Conservation (phyloP, 2,797 vertebrate genomes). For the Pipistrellus kuhlii region DNA sequence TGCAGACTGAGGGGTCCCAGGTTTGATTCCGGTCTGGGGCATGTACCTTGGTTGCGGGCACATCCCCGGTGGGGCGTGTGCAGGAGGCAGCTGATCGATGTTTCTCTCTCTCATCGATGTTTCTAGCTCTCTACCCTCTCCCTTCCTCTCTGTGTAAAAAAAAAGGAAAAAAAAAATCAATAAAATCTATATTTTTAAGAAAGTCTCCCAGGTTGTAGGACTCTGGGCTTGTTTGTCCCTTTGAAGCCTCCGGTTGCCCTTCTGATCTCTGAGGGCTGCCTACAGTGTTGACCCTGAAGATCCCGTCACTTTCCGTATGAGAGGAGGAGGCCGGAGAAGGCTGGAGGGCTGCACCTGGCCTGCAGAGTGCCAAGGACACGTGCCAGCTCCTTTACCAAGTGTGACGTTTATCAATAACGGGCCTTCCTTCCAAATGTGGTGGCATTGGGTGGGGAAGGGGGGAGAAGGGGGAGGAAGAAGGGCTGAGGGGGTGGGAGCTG, state of each 20-base stretch:
- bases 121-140: too few relatives aligned
- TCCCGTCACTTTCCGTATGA: background rate
- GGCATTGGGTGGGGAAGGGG: background rate
- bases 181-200: too few relatives aligned
- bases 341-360: slow-evolving; percentile 65
- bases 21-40: too few relatives aligned
- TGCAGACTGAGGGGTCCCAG: too few relatives aligned
- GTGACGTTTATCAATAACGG: slow-evolving; percentile 83
- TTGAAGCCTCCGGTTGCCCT: background rate
- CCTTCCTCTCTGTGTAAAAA: too few relatives aligned
- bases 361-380: slow-evolving; percentile 29
- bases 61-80: too few relatives aligned
- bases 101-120: too few relatives aligned
- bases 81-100: too few relatives aligned
- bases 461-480: background rate
- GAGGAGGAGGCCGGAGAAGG: background rate
- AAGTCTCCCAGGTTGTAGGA: background rate
- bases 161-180: too few relatives aligned
- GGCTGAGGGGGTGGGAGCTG: background rate
- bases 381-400: slow-evolving; percentile 78
- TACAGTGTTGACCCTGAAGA: background rate
- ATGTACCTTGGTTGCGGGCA: too few relatives aligned
- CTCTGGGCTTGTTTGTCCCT: background rate
- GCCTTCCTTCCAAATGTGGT: slow-evolving; percentile 79
- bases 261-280: background rate